phyloP scores from a whole-genome alignment of 1,140 invertebrate genomes.

The Macrotrachela quadricornifera region DNA sequence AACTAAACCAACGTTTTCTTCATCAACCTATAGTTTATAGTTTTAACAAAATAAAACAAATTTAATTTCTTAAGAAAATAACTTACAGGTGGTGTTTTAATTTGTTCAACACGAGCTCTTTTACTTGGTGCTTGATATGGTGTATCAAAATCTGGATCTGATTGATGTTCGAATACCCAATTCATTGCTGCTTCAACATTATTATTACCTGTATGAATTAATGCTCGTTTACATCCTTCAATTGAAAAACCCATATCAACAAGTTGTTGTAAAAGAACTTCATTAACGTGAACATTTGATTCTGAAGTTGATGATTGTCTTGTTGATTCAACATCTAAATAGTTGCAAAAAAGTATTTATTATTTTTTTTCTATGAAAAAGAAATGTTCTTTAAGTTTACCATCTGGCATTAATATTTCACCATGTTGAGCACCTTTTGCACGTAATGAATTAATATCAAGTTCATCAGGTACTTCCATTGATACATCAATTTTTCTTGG shows the following conservation, averaged over 20 bases:
- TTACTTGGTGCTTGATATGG: constrained; percentile 36
- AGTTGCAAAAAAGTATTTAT: too few relatives aligned
- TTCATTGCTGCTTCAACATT: constrained; percentile 63
- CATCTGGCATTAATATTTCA: constrained; percentile 60
- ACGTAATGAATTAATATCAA: constrained; percentile 53
- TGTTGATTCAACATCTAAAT: too few relatives aligned
- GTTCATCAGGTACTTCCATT: constrained; percentile 59
- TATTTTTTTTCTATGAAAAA: too few relatives aligned
- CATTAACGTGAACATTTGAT: constrained; percentile 26
- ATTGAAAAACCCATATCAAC: constrained; percentile 65
- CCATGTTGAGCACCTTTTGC: constrained; percentile 51
- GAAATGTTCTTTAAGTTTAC: constrained; percentile 10
- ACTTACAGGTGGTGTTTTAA: too few relatives aligned
- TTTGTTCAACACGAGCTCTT: too few relatives aligned
- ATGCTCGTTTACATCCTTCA: constrained; percentile 64
- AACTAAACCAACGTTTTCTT: constrained; percentile 33
- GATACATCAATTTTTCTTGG: constrained; percentile 79
- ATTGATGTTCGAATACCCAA: constrained; percentile 89
- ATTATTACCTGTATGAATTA: constrained; percentile 43
- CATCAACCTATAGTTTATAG: too few relatives aligned
- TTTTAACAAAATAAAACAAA: too few relatives aligned
- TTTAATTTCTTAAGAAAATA: too few relatives aligned
- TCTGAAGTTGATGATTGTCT: too few relatives aligned
- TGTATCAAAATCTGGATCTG: constrained; percentile 53
- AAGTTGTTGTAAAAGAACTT: constrained; percentile 34